Base-by-base conservation (phyloP, 1,140 invertebrate species). In the Delia radicum region DNA sequence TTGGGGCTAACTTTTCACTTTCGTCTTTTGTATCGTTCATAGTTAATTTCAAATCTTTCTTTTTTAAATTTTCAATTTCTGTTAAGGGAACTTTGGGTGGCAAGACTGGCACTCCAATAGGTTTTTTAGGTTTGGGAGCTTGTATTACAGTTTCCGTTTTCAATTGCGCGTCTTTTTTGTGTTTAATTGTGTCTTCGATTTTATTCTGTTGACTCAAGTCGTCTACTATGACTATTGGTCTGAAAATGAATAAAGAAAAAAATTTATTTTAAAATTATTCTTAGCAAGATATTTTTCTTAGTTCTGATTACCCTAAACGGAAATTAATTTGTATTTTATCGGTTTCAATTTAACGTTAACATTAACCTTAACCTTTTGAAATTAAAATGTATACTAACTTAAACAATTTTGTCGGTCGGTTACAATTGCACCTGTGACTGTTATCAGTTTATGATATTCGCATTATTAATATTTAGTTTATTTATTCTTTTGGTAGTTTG, bases 171-270 rank as follows among this genome's bases (percentile, higher is more conserved):
- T 27, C 7, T 46, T 73, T 73, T 3, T 4, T 4, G 18, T 31
- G 26, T 26, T 61, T 28, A 27, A 18, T 55, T 3, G 8, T 28
- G 8, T 31, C 37, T 28, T 33, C 28, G n/a, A n/a, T 71, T 67
- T 33, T 28, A 10, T 6, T 62, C 28, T 78, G 61, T 71, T 78
- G 76, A 27, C 76, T 77, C 74, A 78, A 76, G 76, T 85, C 82
- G 78, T 85, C 82, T 37, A 80, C 81, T 77, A 80, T 79, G 69
- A 81, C 81, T 78, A 80, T 82, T 65, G 75, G 79, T 5, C 77
- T 76, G 63, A 31, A 72, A 74, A 46, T 15, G 10, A 37, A 37
- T 10, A 74, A 33, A 33, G n/a, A 33, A 1, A 42, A 3, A 42
- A 10, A 13, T 42, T n/a, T 42, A 42, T 13, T 10, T 10, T n/a